Base-by-base conservation (phyloP, 2,797 vertebrate genomes). In the Melopsittacus undulatus region DNA sequence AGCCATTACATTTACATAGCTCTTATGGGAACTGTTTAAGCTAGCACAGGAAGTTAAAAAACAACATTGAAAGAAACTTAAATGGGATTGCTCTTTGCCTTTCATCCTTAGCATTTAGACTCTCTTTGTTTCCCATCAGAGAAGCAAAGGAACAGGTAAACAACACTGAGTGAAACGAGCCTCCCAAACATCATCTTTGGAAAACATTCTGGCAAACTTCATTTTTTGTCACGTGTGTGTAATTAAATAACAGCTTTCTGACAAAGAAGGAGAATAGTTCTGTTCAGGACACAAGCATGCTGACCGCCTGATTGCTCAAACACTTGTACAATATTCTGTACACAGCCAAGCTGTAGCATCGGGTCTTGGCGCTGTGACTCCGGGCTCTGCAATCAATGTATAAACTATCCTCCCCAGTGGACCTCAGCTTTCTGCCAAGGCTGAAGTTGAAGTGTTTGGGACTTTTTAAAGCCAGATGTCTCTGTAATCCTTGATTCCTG, bases 1-100 rank as follows among this genome's bases (percentile, higher is more conserved):
- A 96, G 45, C 96, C 91, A 91, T 95, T 97, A 83, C 90, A 75
- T 74, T 97, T 97, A 95, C 94, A 92, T 90, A 86, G 79, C 91
- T 76, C 89, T 83, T 78, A 34, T 27, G 62, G 94, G 78, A 92
- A 94, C 76, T 21, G 13, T 63, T 90, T 42, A 51, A 82, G 48
- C 1, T 20, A 76, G 56, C 45, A 15, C 49, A n/a, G 86, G 79
- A 85, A 83, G 13, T 70, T 46, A 34, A 87, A 95, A 87, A 95
- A 20, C 72, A 95, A 51, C 81, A 75, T 6, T n/a, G 62, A 66
- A 83, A 92, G 78, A 57, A 75, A n/a, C 48, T 34, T 80, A 30
- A 87, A 94, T 63, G 82, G 75, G 67, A 67, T 87, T 86, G 83
- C 46, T 75, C 68, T 88, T 73, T 87, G 64, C 63, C 74, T 76